Base-by-base conservation (phyloP, 1,140 invertebrate species). In the Pseudomyrmex gracilis region DNA sequence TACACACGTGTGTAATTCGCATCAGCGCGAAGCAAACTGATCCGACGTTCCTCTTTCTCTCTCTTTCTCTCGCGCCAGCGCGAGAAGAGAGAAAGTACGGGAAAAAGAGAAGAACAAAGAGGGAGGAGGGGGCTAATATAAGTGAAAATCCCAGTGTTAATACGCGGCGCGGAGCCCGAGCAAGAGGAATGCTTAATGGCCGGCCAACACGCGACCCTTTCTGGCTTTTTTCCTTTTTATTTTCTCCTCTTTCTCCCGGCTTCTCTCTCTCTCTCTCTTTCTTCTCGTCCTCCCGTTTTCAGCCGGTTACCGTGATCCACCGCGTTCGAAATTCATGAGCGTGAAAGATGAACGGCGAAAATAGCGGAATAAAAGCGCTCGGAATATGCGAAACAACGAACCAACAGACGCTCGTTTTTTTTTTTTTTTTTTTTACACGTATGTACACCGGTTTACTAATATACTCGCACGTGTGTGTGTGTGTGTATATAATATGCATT, bases 81-180 rank as follows among this genome's bases (percentile, higher is more conserved):
- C 4, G 49, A 8, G 47, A 17, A 15, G 5, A 15, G 43, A 53
- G 34, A 71, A 43, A 67, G 63, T 55, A 67, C 13, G 22, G 13
- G 34, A 34, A 34, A 7, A 34, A 34, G 34, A 34, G 34, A 34
- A 34, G 34, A 34, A 34, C 4, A 0, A 34, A 34, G 34, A 49
- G 63, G 51, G 76, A 85, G 73, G 61, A n/a, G 82, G 49, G 51
- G 60, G 80, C 22, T 76, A 60, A 82, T 71, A 71, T 55, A 66
- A 87, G 87, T 83, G 83, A 83, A 85, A 82, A 83, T 53, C 77
- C 71, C 77, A 73, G 78, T 83, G 82, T 87, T 84, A 87, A 90
- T 87, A 86, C 24, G 80, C 58, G 49, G 76, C 85, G 57, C 53
- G 47, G 68, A 61, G 22, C 63, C 34, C 34, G 63, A 43, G 67